Evolutionary conservation across 2,888 invertebrate species (phyloP), one percentile per base, ranked within the genome.

Genomic region (Acanthosepion esculentum): DNA sequence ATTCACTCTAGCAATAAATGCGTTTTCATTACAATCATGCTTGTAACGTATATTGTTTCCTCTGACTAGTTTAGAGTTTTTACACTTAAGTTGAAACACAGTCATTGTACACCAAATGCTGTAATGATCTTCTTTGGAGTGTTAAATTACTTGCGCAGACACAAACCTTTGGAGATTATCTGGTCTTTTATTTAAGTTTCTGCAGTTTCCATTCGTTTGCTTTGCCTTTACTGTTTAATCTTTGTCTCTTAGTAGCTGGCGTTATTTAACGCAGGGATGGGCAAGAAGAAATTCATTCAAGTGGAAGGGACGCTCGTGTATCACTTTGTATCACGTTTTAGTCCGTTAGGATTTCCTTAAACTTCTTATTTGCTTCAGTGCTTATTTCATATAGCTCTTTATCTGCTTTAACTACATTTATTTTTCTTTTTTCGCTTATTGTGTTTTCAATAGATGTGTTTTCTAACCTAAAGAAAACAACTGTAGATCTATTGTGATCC

Each of bases 121-220:
- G 78, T 78, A 78, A 78, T 78, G 78, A n/a, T n/a, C 78, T 33
- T n/a, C n/a, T 78, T 78, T 78, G 15, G 12, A 78, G 78, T 78
- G 78, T 78, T 78, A 78, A 78, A 78, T 78, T n/a, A 78, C n/a
- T 78, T 15, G n/a, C 78, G 78, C n/a, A 78, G 78, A 78, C 78
- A 15, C 78, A n/a, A n/a, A n/a, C 78, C n/a, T 78, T 78, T 33
- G 12, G 78, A n/a, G n/a, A 78, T 78, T 78, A 78, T 78, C 78
- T 78, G 78, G 78, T 78, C n/a, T 78, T 78, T 78, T 78, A 78
- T 78, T 78, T 78, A 78, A n/a, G n/a, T 78, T 78, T 78, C 78
- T 78, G 78, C 78, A 33, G 78, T 78, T 78, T 33, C n/a, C 78
- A 78, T 78, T n/a, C n/a, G 5, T 78, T 78, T 78, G 12, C n/a